Evolutionary conservation across 2,113 vertebrate genomes (phyloP), one percentile per base, ranked within the genome.

Genomic region (Microtus montanus): DNA sequence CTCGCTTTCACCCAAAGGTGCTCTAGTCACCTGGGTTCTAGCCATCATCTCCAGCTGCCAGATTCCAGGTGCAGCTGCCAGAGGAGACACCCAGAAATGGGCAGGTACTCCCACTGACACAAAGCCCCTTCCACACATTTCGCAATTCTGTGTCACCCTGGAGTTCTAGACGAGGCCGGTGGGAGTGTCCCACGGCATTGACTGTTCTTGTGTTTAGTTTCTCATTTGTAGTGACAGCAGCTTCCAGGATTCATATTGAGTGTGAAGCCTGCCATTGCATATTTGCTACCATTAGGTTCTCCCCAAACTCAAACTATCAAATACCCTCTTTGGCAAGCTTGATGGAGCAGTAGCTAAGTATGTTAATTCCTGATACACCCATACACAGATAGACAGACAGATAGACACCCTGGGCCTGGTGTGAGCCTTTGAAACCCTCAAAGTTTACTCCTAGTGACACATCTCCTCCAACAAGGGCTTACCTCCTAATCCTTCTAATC

Each of bases 121-220:
- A 22, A 30, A 26, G 71, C 82, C 38, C 22, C 9, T 74, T 74
- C 49, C 14, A 54, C 12, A 11, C 49, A 28, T 80, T 71, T 49
- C 38, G 30, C 49, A 80, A 63, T 63, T 93, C 35, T 10, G 0
- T 33, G 30, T 35, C 2, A 0, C 1, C 44, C 64, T 47, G 33
- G 38, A 33, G 44, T 49, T 87, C 15, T 3, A 70, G 38, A 15
- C 0, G 0, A 33, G 35, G 64, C 10, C 3, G 30, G 20, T 22
- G 8, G 54, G 41, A 77, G 15, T 3, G 5, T 11, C 54, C 68
- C 49, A 8, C 0, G 1, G 13, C 14, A 15, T 14, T 9, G 58
- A 19, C 14, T 58, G 10, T 10, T 66, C 74, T 41, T 35, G 79
- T 58, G 70, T 80, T 41, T 17, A 85, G 35, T 52, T 70, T 83